Conservation (phyloP, 92 coral and sea anemone species). For the Palythoa grandis region DNA sequence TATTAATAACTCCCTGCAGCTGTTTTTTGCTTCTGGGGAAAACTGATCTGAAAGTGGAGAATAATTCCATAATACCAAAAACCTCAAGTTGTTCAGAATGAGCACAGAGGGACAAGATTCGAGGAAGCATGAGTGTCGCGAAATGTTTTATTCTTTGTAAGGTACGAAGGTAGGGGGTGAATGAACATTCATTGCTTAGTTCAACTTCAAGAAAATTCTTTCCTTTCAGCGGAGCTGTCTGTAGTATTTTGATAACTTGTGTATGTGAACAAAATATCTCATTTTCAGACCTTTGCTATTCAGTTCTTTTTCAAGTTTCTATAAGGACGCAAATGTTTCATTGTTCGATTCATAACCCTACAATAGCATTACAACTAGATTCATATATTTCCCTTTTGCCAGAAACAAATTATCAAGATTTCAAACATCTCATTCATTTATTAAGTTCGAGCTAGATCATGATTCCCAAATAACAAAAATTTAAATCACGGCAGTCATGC, state of each 20-base stretch:
- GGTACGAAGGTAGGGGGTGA: not conserved
- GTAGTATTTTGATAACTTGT: not conserved
- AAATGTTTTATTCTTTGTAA: conserved; percentile 29
- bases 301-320: not conserved
- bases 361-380: not conserved
- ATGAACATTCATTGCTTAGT: not conserved
- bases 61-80: conserved; percentile 28
- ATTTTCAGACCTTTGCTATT: not conserved
- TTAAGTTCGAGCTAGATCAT: not conserved
- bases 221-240: not conserved
- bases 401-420: not conserved
- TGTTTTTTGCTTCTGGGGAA: conserved; percentile 7
- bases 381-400: not conserved
- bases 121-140: not conserved
- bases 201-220: not conserved
- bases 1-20: conserved; percentile 40
- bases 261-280: not conserved
- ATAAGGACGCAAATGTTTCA: not conserved
- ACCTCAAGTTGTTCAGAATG: conserved; percentile 36
- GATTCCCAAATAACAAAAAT: not conserved
- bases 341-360: not conserved
- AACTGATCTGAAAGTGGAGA: conserved; percentile 21
- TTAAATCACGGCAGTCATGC: not conserved
- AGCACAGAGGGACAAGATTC: not conserved
- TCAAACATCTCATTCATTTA: not conserved